A percentile compares a stretch with the other conserved stretches of the same genome.
phyloP scores from a whole-genome alignment of 2,888 invertebrate species.

The Blastobasis lacticolella region DNA sequence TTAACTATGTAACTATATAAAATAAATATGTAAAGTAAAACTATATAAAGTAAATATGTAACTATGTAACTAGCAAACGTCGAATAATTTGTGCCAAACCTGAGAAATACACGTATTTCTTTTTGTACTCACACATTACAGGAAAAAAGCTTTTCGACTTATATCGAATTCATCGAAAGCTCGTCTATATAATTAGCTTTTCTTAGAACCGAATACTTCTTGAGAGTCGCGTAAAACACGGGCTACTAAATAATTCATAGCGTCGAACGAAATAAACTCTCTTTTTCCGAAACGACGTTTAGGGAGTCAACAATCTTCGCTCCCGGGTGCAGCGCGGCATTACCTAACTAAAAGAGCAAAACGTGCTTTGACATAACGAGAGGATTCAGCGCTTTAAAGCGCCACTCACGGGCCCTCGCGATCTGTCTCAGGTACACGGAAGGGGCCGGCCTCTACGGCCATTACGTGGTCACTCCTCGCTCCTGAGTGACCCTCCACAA shows the following conservation, averaged over 20 bases:
- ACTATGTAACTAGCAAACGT: too few species aligned
- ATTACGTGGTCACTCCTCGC: conserved; percentile 41
- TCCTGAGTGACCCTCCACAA: not conserved
- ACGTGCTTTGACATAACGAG: conserved; percentile 24
- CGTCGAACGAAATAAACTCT: not conserved
- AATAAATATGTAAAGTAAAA: too few species aligned
- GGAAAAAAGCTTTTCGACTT: not conserved
- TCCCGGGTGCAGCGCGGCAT: conserved; percentile 14
- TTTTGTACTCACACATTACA: not conserved
- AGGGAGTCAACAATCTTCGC: conserved; percentile 22
- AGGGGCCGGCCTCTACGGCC: conserved; percentile 39
- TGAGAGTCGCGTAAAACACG: too few species aligned
- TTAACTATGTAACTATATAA: too few species aligned
- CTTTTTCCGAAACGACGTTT: conserved; percentile 12
- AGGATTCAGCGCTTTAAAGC: conserved; percentile 12
- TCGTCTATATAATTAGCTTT: too few species aligned
- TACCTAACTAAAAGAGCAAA: conserved; percentile 17
- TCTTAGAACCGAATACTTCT: too few species aligned
- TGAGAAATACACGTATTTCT: too few species aligned
- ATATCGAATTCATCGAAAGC: not conserved
- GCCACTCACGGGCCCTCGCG: conserved; percentile 14
- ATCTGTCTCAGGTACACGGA: conserved; percentile 40
- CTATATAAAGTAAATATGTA: too few species aligned
- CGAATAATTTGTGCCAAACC: too few species aligned
- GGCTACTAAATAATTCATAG: not conserved